Evolutionary conservation across 2,113 vertebrate genomes (phyloP), one percentile per base, ranked within the genome.

Genomic region (Typhlomys cinereus): DNA sequence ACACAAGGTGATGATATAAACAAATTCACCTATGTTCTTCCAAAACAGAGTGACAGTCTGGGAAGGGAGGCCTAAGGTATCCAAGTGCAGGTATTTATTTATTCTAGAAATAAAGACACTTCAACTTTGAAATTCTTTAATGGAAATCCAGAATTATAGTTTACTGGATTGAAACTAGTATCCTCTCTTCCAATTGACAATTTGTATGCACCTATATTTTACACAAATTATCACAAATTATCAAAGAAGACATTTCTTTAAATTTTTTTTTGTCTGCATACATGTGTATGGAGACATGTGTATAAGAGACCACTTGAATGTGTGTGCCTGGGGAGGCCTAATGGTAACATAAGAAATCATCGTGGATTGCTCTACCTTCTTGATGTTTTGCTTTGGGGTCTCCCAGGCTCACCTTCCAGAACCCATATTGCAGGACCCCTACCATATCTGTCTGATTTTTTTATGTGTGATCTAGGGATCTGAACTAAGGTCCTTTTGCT

Each of bases 41-140:
- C 8, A 90, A 85, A 74, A 31, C 25, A 57, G 7, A 84, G 8
- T 46, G 27, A 59, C 18, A 54, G 14, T 39, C 34, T 64, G 31
- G 41, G 61, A 11, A 89, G 59, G 20, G 12, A 36, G 85, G 29
- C 10, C 29, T 21, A 11, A 0, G 25, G 29, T 71, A 92, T 21
- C 18, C 13, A 67, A 59, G 27, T 57, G 75, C 23, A 93, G 81
- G 84, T 34, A 81, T 18, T n/a, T 73, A 74, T 18, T 67, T 64
- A n/a, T 62, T 18, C 2, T 27, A 39, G 52, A 69, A 85, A 73
- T 3, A 92, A 12, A 93, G 5, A 31, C n/a, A 4, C 5, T 20
- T 9, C 50, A 82, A 82, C 59, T 85, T 85, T 81, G 39, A 91
- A 96, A 83, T 61, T 78, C 41, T n/a, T 62, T 57, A 95, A 69